Percentiles rank a stretch among this genome's conserved stretches.
These are phyloP conservation scores for Scaeva pyrastri DNA, from an alignment of 2,888 invertebrate genomes.

Conservation along the genomic window DNA sequence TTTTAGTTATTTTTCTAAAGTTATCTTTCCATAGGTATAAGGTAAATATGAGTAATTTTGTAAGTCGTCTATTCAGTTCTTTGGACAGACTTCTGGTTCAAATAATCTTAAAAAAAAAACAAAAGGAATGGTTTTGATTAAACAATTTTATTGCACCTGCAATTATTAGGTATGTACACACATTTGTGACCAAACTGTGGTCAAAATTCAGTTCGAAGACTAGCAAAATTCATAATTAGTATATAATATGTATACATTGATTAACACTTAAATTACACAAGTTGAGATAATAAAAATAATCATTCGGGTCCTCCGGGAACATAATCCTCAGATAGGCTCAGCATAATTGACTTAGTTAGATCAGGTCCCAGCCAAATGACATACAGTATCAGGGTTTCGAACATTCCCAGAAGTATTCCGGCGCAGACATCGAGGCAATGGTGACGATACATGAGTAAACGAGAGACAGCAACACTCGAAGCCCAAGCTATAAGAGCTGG, in stretches of 20 bases:
- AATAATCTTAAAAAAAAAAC: too few species aligned
- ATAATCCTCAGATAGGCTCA: conserved; percentile 66
- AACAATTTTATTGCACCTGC: too few species aligned
- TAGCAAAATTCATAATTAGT: neutral
- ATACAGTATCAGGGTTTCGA: conserved; percentile 88
- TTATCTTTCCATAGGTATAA: too few species aligned
- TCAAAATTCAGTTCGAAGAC: neutral
- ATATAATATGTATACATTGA: neutral
- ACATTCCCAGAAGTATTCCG: conserved; percentile 90
- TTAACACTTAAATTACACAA: conserved; percentile 3
- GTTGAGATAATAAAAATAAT: neutral
- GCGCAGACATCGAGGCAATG: conserved; percentile 92
- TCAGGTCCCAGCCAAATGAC: conserved; percentile 89
- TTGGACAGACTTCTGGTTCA: too few species aligned
- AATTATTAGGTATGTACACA: too few species aligned
- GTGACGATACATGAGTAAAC: conserved; percentile 93
- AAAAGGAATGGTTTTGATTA: too few species aligned
- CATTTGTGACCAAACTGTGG: neutral
- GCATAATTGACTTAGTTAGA: conserved; percentile 55
- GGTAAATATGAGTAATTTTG: too few species aligned
- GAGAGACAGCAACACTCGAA: conserved; percentile 89
- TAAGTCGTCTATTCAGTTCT: too few species aligned
- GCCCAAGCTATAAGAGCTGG: conserved; percentile 91
- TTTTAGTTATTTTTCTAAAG: neutral
- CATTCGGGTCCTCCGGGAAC: conserved; percentile 68